Conservation (phyloP, 2,888 invertebrate genomes). For the Temnothorax ravouxi region DNA sequence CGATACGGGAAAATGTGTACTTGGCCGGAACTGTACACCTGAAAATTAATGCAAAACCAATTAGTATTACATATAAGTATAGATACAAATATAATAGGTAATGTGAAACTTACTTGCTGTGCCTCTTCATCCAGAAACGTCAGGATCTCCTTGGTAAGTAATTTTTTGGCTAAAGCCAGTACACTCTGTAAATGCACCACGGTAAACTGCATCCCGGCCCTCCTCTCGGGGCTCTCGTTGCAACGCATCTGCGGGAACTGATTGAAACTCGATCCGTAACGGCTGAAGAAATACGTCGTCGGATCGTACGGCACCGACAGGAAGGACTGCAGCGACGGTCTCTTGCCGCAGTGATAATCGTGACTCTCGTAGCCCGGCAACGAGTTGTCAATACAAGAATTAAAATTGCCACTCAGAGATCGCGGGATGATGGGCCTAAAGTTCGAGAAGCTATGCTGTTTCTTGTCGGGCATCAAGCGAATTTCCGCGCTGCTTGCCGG, state of each 20-base stretch:
- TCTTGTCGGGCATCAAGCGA: slow-evolving; percentile 87
- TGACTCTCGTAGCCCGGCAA: slow-evolving; percentile 75
- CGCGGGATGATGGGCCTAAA: slow-evolving; percentile 96
- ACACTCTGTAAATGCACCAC: slow-evolving; percentile 94
- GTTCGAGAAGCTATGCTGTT: slow-evolving; percentile 90
- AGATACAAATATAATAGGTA: neutral
- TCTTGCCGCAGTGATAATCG: slow-evolving; percentile 78
- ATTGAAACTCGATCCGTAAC: slow-evolving; percentile 97
- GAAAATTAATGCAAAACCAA: slow-evolving; percentile 76
- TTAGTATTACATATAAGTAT: neutral
- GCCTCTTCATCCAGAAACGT: slow-evolving; percentile 94
- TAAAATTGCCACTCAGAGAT: slow-evolving; percentile 94
- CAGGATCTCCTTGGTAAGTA: slow-evolving; percentile 94
- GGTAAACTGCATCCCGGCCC: slow-evolving; percentile 90
- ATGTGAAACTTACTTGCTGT: slow-evolving; percentile 88
- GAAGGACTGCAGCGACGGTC: slow-evolving; percentile 88
- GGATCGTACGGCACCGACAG: slow-evolving; percentile 92
- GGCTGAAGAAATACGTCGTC: slow-evolving; percentile 95
- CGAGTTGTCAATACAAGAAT: slow-evolving; percentile 86
- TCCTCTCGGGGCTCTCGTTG: slow-evolving; percentile 91
- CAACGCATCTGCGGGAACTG: slow-evolving; percentile 94
- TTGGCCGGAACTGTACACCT: slow-evolving; percentile 87
- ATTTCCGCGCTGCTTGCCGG: slow-evolving; percentile 82
- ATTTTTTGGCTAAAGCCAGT: slow-evolving; percentile 92
- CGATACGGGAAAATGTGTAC: slow-evolving; percentile 95